Evolutionary conservation across 2,797 vertebrate species (phyloP).

Genomic region (Myripristis jacobus): DNA sequence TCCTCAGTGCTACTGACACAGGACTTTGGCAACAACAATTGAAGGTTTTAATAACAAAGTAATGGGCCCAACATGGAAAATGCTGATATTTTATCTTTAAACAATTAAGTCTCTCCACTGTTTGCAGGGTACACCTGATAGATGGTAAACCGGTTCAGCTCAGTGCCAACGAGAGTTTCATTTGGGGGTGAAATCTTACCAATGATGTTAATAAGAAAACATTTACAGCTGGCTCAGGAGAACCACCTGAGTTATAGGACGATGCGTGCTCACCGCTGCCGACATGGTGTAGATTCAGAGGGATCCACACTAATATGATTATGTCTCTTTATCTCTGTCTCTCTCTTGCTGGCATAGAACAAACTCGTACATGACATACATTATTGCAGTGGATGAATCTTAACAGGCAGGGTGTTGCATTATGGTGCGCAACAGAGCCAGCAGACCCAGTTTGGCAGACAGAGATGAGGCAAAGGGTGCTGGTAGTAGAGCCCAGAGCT

Average conservation of each 20-base stretch:
- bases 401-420: slow-evolving; percentile 15
- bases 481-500: slow-evolving; percentile 29
- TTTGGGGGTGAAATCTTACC: slow-evolving; percentile 7
- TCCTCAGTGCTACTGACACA: no score
- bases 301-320: not conserved
- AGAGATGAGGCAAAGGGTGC: slow-evolving; percentile 20
- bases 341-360: not conserved
- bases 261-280: not conserved
- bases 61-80: no score
- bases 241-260: not conserved
- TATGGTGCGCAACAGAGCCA: slow-evolving; percentile 11
- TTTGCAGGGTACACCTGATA: not conserved
- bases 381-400: slow-evolving; percentile 6
- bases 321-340: not conserved
- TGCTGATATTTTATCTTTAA: not conserved
- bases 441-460: slow-evolving; percentile 4
- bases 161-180: slow-evolving; percentile 16
- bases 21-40: no score
- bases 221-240: not conserved
- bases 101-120: not conserved
- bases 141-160: not conserved
- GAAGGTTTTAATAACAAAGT: no score
- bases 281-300: slow-evolving; percentile 2
- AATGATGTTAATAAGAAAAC: not conserved
- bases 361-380: slow-evolving; percentile 6